Evolutionary conservation across 2,113 vertebrate genomes (phyloP).

Genomic region (Eptesicus fuscus): DNA sequence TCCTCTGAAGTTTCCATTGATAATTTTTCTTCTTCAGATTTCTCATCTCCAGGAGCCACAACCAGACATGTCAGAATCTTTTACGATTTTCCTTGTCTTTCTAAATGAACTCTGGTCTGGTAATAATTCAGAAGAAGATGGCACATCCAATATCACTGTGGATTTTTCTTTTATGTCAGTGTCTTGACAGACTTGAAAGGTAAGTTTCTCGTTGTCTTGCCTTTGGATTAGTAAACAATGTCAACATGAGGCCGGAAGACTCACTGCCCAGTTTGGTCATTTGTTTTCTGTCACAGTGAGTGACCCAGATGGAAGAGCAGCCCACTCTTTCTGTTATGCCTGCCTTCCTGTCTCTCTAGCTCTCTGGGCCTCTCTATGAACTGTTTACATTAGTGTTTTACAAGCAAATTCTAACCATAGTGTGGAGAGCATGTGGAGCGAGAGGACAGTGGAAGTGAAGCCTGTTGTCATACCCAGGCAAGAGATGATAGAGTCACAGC

Average conservation of each 20-base stretch:
- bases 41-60: background rate
- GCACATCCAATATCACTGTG: background rate
- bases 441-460: background rate
- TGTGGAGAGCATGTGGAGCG: background rate
- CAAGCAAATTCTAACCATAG: background rate
- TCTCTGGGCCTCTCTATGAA: background rate
- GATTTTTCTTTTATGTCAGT: background rate
- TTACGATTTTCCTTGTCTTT: background rate
- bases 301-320: background rate
- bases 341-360: background rate
- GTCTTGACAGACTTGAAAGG: background rate
- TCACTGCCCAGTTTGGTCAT: background rate
- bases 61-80: background rate
- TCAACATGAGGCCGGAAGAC: background rate
- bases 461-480: background rate
- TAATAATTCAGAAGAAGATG: background rate
- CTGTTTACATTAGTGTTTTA: background rate
- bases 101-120: background rate
- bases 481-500: background rate
- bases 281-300: conserved; percentile 2
- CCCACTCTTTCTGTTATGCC: background rate
- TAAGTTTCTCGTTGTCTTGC: background rate
- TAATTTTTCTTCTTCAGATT: background rate
- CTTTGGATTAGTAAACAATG: background rate
- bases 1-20: background rate